Evolutionary conservation across 2,888 invertebrate genomes (phyloP).

Genomic region (Chloromyia formosa): DNA sequence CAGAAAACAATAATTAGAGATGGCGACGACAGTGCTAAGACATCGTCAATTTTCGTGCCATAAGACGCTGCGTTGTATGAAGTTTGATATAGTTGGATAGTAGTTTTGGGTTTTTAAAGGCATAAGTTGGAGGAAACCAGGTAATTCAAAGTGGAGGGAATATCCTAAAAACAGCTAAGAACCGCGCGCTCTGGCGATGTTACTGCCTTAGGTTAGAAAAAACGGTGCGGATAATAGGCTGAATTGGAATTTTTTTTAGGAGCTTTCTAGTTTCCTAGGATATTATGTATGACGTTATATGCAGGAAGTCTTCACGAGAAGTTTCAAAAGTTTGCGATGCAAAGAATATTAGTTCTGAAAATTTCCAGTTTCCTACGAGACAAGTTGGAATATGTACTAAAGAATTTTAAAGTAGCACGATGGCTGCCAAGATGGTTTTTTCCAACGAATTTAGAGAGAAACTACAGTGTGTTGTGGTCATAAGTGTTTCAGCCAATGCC

Average conservation of each 20-base stretch:
- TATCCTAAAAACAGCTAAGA: not conserved
- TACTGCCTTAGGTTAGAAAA: not conserved
- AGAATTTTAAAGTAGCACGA: too few species aligned
- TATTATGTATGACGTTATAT: too few species aligned
- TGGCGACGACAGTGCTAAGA: slow-evolving; percentile 4
- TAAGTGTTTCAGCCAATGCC: too few species aligned
- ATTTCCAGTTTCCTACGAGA: too few species aligned
- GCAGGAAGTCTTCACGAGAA: too few species aligned
- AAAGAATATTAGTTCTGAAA: too few species aligned
- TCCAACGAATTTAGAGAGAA: too few species aligned
- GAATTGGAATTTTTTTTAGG: slow-evolving; percentile 11
- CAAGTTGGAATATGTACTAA: too few species aligned
- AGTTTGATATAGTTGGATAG: slow-evolving; percentile 27
- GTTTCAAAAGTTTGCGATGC: too few species aligned
- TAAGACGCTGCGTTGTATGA: not conserved
- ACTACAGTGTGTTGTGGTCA: too few species aligned
- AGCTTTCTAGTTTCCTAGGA: too few species aligned
- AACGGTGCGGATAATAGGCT: slow-evolving; percentile 11
- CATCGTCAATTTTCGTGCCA: not conserved
- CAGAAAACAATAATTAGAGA: slow-evolving; percentile 35
- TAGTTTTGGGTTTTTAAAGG: slow-evolving; percentile 23
- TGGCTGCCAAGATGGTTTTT: too few species aligned
- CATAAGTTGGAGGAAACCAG: slow-evolving; percentile 29
- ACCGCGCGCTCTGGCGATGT: not conserved
- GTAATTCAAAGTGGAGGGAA: slow-evolving; percentile 20